Evolutionary conservation across 1,140 invertebrate species (phyloP), one percentile per base, ranked within the genome.

Genomic region (Mesaphorura yosii): DNA sequence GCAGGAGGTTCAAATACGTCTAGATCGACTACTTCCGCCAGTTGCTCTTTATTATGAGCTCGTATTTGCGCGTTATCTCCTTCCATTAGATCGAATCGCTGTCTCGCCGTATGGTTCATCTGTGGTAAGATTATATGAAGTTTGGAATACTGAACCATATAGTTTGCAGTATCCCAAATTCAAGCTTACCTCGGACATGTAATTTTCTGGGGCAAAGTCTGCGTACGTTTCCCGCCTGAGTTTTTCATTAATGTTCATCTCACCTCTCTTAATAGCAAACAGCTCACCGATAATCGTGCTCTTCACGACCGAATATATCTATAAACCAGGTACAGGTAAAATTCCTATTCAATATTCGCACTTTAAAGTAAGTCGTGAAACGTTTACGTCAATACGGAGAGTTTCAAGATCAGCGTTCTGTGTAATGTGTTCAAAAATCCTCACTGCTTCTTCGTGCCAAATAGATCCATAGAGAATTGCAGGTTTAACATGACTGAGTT

Each of bases 301-400:
- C 48, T 85, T 72, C 0, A 85, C 78, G 19, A 90, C 77, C 0
- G 88, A 91, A 68, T 82, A 91, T 22, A 92, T 71, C 76, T 86
- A 65, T 19, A 62, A 57, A 34, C 31, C 31, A 34, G n/a, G n/a
- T n/a, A n/a, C n/a, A n/a, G n/a, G n/a, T n/a, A n/a, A n/a, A n/a
- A n/a, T n/a, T n/a, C n/a, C n/a, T n/a, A n/a, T n/a, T n/a, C n/a
- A n/a, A n/a, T n/a, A n/a, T n/a, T n/a, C n/a, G n/a, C n/a, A n/a
- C n/a, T n/a, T n/a, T n/a, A n/a, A n/a, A n/a, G n/a, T n/a, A n/a
- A n/a, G n/a, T n/a, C n/a, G n/a, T n/a, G n/a, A n/a, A n/a, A n/a
- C n/a, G n/a, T n/a, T 34, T 34, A 34, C 31, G n/a, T 34, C 31
- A 10, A 34, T 34, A 10, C 31, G 10, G 31, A 34, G n/a, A 10